Evolutionary conservation across 2,888 invertebrate species (phyloP), one percentile per base, ranked within the genome.

Genomic region (Branchipolynoe longqiensis): DNA sequence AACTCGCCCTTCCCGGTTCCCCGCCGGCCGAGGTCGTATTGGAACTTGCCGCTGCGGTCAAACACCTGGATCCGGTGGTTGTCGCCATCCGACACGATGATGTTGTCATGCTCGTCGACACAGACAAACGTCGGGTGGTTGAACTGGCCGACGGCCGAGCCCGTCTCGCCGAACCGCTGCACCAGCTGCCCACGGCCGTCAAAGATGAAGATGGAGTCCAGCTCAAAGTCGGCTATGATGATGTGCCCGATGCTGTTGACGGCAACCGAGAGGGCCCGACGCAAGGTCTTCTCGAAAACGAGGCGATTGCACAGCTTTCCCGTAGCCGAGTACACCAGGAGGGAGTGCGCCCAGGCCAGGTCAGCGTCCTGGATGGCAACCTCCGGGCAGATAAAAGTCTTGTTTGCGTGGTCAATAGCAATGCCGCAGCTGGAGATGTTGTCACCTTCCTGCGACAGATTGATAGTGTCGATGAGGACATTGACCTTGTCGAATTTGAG

Each of bases 111-210:
- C 22, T 87, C 81, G 18, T 86, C 89, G 12, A 87, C 82, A 31
- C 89, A 88, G 25, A 89, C 87, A 85, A 89, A 89, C n/a, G 87
- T 89, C 0, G 89, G 89, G 36, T 85, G 86, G 36, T 85, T 86
- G 83, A 89, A 88, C 83, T 88, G 83, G 14, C 89, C 88, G 0
- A 87, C 74, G 1, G 81, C 87, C n/a, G 41, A n/a, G 22, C 89
- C 89, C 1, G 74, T 56, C 31, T 86, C 86, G 25, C 89, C 89
- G 69, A 88, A 87, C 62, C 84, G 82, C 14, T 59, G 64, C 14
- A 88, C 54, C n/a, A 88, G 59, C 14, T 87, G 82, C 0, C 87
- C 87, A 28, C 74, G 84, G 12, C 58, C 38, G 40, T 88, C 89
- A 59, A 87, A 87, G 6, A 87, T 78, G 64, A 87, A 86, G 22